Evolutionary conservation across 2,888 invertebrate genomes (phyloP).

Genomic region (Scaptomyza caliginosa): DNA sequence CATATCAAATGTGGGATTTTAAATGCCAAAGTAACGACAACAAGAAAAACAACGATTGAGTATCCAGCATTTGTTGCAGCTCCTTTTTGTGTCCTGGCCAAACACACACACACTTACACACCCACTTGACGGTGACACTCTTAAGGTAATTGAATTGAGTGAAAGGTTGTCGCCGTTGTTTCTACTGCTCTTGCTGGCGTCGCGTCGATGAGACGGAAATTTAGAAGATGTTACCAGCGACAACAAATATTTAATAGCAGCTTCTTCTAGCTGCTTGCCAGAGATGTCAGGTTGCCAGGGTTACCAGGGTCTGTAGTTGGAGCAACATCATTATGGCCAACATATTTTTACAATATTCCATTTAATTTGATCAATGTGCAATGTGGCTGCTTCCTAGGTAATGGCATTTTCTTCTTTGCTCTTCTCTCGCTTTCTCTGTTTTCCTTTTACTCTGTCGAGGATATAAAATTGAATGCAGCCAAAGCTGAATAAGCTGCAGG

Average conservation of each 20-base stretch:
- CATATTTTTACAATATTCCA: constrained; percentile 76
- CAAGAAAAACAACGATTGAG: constrained; percentile 35
- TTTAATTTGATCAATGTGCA: constrained; percentile 70
- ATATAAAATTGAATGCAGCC: constrained; percentile 58
- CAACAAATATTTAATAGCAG: constrained; percentile 71
- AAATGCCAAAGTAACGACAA: constrained; percentile 70
- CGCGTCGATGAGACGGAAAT: constrained; percentile 71
- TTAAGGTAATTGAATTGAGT: constrained; percentile 83
- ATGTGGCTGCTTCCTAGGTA: constrained; percentile 42
- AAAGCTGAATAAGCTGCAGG: constrained; percentile 24
- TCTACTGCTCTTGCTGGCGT: constrained; percentile 34
- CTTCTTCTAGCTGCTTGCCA: constrained; percentile 37
- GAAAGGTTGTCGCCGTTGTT: constrained; percentile 67
- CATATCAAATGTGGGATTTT: constrained; percentile 79
- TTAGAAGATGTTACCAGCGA: constrained; percentile 51
- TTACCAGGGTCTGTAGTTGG: constrained; percentile 6
- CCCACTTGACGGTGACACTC: constrained; percentile 73
- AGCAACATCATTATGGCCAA: constrained; percentile 65
- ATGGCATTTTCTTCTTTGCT: not conserved
- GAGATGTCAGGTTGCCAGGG: constrained; percentile 27
- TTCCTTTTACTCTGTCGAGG: constrained; percentile 2
- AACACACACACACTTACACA: constrained; percentile 58
- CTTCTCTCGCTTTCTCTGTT: not conserved
- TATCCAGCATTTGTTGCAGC: constrained; percentile 25
- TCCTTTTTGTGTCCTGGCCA: constrained; percentile 19